Evolutionary conservation across 2,113 vertebrate genomes (phyloP).

Genomic region (Aplodontia rufa): DNA sequence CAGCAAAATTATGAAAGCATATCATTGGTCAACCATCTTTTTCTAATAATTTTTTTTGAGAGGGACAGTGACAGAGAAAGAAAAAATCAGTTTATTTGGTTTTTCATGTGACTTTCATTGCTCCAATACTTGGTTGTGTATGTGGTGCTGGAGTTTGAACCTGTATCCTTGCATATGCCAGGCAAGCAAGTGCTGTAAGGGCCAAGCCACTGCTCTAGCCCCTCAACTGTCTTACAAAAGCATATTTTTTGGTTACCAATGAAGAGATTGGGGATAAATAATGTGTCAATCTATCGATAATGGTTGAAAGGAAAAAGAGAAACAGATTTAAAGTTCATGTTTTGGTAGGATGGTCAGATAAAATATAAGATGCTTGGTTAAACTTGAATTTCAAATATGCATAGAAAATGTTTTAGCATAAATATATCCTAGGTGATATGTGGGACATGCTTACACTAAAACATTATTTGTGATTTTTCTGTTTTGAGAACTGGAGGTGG

Average conservation of each 20-base stretch:
- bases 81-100: no score
- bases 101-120: no score
- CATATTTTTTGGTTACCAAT: neutral
- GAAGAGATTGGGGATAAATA: neutral
- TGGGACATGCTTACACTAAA: neutral
- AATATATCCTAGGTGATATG: neutral
- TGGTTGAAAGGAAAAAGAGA: neutral
- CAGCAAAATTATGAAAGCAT: neutral
- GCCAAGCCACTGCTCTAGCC: no score
- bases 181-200: no score
- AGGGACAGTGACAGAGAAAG: no score
- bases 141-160: no score
- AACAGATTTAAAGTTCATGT: neutral
- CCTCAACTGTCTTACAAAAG: neutral
- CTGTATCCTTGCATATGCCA: no score
- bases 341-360: neutral
- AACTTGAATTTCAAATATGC: conserved; percentile 19
- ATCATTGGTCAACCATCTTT: neutral
- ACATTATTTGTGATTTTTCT: conserved; percentile 5
- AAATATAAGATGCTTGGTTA: neutral
- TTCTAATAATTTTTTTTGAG: no score
- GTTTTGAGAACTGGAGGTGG: neutral
- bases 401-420: neutral
- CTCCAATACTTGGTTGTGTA: no score
- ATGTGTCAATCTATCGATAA: neutral